Base-by-base conservation (phyloP, 2,888 invertebrate genomes). In the Drosophila longiperda region DNA sequence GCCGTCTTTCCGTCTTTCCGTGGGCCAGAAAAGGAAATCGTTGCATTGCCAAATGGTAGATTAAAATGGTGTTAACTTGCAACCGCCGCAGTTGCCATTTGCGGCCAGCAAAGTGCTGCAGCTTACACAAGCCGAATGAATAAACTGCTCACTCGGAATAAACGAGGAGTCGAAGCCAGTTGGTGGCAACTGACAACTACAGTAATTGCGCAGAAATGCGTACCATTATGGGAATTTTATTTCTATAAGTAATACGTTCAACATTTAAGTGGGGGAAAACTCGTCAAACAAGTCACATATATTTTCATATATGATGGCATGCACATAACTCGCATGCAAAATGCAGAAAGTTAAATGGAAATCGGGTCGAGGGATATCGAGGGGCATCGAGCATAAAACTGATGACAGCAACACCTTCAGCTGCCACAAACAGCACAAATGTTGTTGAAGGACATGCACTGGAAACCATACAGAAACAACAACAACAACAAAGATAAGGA, bases 61-160 rank as follows among this genome's bases (percentile, higher is more conserved):
- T 87, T 87, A 87, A 87, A 79, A 78, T 73, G 88, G 75, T 75
- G 87, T 82, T 87, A 85, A 87, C 82, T 73, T 89, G 80, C 70
- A 73, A 73, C 71, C 69, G 68, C 64, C 67, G 66, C 70, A 74
- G 71, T 73, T 78, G 69, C 76, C 64, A 74, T 66, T 73, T 80
- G 78, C 33, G 73, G 66, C 34, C 42, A 65, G 55, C 62, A 66
- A 74, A 74, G 78, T 78, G 72, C 77, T 75, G 68, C 66, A 69
- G 69, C 64, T 62, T 66, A 69, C 60, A 69, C 66, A 72, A 58
- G 67, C 66, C 63, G 78, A 75, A 64, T 78, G 80, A 69, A 55
- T 57, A 74, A 78, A 59, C 52, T 57, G 65, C 33, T 69, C 59
- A 60, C 55, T 53, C 66, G 60, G 42, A 52, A 49, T 52, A 57